These are phyloP conservation scores for Trichomycterus rosablanca DNA, from an alignment of 2,113 vertebrate genomes.

Conservation along the genomic window DNA sequence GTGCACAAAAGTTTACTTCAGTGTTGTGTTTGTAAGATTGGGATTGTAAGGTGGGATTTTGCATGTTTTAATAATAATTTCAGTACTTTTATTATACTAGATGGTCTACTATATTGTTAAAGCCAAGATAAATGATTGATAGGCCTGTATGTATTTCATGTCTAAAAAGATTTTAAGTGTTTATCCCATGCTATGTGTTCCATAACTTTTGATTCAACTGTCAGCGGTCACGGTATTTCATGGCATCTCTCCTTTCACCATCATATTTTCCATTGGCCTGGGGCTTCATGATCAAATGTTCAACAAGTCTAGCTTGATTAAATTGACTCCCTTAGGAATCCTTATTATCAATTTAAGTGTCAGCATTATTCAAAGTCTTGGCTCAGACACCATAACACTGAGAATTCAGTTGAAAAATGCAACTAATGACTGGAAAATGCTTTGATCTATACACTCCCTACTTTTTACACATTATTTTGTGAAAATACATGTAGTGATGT, in stretches of 20 bases:
- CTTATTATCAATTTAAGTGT: slow-evolving; percentile 22
- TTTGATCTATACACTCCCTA: slow-evolving; percentile 26
- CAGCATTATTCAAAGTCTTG: slow-evolving; percentile 25
- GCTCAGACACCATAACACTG: slow-evolving; percentile 23
- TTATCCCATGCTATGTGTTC: slow-evolving; percentile 32
- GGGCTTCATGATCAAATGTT: slow-evolving; percentile 25
- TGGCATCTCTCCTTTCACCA: slow-evolving; percentile 13
- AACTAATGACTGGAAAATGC: slow-evolving; percentile 14
- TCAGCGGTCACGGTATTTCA: slow-evolving; percentile 28
- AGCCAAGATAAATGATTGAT: slow-evolving; percentile 29
- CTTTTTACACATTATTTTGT: slow-evolving; percentile 3
- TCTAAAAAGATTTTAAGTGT: slow-evolving; percentile 29
- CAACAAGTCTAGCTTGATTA: slow-evolving; percentile 28
- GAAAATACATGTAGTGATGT: not conserved
- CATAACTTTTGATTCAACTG: slow-evolving; percentile 33
- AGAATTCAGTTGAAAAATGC: slow-evolving; percentile 2
- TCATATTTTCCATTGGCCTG: slow-evolving; percentile 25
- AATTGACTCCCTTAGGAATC: slow-evolving; percentile 20
- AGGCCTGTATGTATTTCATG: slow-evolving; percentile 15
- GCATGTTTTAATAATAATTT: no score
- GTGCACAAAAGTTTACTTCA: no score
- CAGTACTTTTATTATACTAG: slow-evolving; percentile 13
- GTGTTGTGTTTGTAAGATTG: no score
- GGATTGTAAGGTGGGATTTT: no score
- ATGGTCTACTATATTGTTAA: slow-evolving; percentile 11